Conservation (phyloP, 2,888 invertebrate species). For the Nomada hirtipes region DNA sequence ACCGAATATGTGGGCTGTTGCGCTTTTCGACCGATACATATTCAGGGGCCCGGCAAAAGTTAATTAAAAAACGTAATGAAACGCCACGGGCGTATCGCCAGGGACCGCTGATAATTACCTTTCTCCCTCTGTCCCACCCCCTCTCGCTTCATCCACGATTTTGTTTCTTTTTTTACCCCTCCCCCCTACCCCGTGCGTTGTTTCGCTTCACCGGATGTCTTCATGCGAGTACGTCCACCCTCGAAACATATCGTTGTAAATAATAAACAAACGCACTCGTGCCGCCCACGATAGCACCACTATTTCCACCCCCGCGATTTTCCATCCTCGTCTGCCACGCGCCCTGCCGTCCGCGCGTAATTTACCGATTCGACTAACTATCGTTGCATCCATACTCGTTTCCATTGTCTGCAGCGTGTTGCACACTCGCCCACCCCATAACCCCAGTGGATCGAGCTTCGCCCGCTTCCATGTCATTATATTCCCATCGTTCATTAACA, state of each 20-base stretch:
- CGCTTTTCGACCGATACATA: conserved; percentile 40
- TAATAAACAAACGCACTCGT: conserved; percentile 44
- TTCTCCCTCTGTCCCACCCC: background rate
- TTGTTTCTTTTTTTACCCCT: conserved; percentile 1
- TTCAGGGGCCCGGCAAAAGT: conserved; percentile 48
- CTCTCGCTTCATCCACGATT: background rate
- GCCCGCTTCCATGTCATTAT: conserved; percentile 44
- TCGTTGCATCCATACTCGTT: conserved; percentile 47
- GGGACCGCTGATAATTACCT: conserved; percentile 49
- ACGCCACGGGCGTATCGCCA: conserved; percentile 47
- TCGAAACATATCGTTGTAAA: conserved; percentile 39
- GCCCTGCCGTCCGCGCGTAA: conserved; percentile 39
- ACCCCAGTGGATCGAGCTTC: background rate
- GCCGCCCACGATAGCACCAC: conserved; percentile 1
- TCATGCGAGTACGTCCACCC: conserved; percentile 11
- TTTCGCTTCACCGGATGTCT: conserved; percentile 41
- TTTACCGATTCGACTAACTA: conserved; percentile 61
- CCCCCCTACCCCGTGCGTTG: background rate
- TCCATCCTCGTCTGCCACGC: conserved; percentile 43
- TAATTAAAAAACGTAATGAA: conserved; percentile 67
- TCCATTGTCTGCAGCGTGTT: conserved; percentile 13
- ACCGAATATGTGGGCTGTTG: conserved; percentile 47
- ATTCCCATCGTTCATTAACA: conserved; percentile 69
- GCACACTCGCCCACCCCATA: background rate
- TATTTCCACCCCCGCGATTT: conserved; percentile 49